A percentile compares a stretch with the other conserved stretches of the same genome.
These are phyloP conservation scores for Manduca sexta DNA, from an alignment of 1,140 invertebrate species.

Conservation along the genomic window DNA sequence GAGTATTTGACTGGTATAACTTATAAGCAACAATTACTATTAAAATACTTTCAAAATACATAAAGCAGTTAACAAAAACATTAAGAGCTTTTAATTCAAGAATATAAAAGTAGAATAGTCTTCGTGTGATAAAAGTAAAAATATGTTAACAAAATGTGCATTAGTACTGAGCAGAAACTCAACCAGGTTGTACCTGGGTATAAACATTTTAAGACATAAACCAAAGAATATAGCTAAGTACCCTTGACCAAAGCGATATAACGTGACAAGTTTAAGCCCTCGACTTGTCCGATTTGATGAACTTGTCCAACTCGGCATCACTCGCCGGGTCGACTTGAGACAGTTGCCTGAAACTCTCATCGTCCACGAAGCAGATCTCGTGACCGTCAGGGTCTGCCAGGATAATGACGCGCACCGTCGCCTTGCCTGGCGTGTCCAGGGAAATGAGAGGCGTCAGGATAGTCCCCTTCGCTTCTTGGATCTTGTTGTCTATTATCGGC, in stretches of 20 bases:
- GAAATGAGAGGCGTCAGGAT: constrained; percentile 92
- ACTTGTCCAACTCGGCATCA: constrained; percentile 85
- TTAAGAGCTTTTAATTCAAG: no score
- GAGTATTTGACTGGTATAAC: no score
- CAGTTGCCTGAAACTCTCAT: constrained; percentile 92
- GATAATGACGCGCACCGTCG: constrained; percentile 96
- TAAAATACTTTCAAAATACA: no score
- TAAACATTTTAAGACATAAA: neutral
- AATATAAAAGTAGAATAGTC: no score
- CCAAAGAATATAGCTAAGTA: constrained; percentile 11
- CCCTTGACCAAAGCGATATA: no score
- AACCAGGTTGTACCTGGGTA: neutral
- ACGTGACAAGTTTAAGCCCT: constrained; percentile 32
- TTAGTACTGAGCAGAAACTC: neutral
- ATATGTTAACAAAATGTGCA: neutral
- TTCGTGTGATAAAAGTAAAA: no score
- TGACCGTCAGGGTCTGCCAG: constrained; percentile 96
- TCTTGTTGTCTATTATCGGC: constrained; percentile 81
- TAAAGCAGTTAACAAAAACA: no score
- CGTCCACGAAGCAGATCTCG: constrained; percentile 99
- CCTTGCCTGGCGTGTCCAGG: constrained; percentile 97
- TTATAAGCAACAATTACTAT: no score
- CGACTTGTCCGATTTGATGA: constrained; percentile 82
- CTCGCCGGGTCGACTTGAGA: constrained; percentile 91
- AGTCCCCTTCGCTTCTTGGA: constrained; percentile 81